Evolutionary conservation across 2,797 vertebrate genomes (phyloP).

Genomic region (Acanthiza pusilla): DNA sequence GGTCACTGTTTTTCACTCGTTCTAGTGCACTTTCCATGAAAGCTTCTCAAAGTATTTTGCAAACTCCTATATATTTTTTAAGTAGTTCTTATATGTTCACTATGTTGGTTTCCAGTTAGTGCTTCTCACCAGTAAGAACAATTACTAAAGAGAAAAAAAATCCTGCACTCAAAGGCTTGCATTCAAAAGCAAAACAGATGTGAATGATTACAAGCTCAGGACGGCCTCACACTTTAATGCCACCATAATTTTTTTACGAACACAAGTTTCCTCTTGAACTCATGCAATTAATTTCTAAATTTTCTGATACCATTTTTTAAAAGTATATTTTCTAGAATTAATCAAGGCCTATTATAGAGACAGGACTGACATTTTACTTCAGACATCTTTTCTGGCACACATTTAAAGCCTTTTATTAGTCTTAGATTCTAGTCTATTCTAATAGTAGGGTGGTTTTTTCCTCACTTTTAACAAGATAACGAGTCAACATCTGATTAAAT

Average conservation of each 20-base stretch:
- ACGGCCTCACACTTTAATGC: neutral
- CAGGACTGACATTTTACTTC: neutral
- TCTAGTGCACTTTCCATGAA: neutral
- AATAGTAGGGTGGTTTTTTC: neutral
- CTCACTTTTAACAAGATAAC: neutral
- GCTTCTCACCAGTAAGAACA: neutral
- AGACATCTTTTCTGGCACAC: accelerated
- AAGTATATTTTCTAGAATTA: neutral
- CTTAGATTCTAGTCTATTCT: neutral
- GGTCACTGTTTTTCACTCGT: neutral
- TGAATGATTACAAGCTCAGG: neutral
- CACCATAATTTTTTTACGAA: neutral
- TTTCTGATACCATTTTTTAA: neutral
- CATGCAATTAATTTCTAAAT: neutral
- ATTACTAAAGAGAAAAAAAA: neutral
- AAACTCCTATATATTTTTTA: neutral
- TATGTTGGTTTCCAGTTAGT: neutral
- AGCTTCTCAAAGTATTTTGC: neutral
- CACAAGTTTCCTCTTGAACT: neutral
- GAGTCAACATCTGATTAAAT: neutral
- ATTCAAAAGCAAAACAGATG: neutral
- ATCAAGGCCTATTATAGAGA: neutral
- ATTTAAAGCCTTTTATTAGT: neutral
- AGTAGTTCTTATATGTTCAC: neutral
- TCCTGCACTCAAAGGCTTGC: neutral